These are phyloP conservation scores for Sigmodon hispidus DNA, from an alignment of 2,113 vertebrate species.

Conservation along the genomic window DNA sequence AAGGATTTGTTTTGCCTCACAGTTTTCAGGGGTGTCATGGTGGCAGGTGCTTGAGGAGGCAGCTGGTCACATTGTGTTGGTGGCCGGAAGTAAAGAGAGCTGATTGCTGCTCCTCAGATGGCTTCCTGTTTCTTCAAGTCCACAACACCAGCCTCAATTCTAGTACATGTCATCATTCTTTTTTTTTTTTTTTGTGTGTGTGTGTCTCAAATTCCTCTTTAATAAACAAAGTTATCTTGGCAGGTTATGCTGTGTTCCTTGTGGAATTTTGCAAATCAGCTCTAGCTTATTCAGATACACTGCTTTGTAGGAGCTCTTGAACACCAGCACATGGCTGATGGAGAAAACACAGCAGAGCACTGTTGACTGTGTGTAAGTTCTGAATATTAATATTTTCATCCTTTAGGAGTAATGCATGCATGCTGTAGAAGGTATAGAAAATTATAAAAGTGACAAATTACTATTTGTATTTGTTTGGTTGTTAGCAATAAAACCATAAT, in stretches of 20 bases:
- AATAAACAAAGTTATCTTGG: constrained; percentile 74
- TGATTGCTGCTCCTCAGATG: neutral
- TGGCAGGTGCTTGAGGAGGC: neutral
- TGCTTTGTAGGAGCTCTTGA: neutral
- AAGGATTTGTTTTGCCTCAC: neutral
- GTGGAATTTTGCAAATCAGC: constrained; percentile 66
- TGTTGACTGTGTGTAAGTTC: constrained; percentile 12
- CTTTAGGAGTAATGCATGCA: neutral
- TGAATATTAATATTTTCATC: neutral
- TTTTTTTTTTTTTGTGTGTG: too few species aligned
- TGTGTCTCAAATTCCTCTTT: constrained; percentile 71
- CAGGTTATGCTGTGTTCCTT: constrained; percentile 52
- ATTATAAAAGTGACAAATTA: constrained; percentile 28
- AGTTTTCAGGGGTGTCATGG: neutral
- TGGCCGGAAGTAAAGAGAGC: neutral
- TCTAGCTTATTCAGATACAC: constrained; percentile 56
- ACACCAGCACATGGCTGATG: neutral
- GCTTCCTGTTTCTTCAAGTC: neutral
- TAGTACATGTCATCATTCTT: neutral
- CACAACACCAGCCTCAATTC: neutral
- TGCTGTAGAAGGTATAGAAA: neutral
- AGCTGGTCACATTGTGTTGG: neutral
- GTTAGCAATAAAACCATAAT: neutral
- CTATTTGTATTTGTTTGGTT: constrained; percentile 19
- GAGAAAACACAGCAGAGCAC: neutral